These are phyloP conservation scores for Pedicia rivosa DNA, from an alignment of 2,888 invertebrate species.

Conservation along the genomic window DNA sequence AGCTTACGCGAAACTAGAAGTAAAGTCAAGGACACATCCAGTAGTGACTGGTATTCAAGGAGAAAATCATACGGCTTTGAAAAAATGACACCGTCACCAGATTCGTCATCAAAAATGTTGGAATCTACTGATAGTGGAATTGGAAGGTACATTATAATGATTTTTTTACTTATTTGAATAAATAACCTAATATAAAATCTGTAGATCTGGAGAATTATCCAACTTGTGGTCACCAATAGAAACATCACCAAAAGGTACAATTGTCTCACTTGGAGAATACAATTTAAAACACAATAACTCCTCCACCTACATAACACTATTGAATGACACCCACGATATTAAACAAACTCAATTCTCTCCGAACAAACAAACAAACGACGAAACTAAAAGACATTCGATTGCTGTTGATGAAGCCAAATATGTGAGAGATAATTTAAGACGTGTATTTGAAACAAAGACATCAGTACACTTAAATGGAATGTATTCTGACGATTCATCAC, in stretches of 20 bases:
- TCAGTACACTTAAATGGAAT: slow-evolving; percentile 26
- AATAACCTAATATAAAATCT: not conserved
- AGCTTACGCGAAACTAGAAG: slow-evolving; percentile 15
- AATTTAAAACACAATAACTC: slow-evolving; percentile 1
- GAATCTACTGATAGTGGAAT: slow-evolving; percentile 67
- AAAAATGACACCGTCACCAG: slow-evolving; percentile 31
- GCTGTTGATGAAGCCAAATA: slow-evolving; percentile 40
- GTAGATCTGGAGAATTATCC: slow-evolving; percentile 48
- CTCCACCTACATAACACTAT: slow-evolving; percentile 1
- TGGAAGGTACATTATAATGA: slow-evolving; percentile 27
- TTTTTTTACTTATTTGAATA: too few relatives aligned
- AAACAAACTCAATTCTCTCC: slow-evolving; percentile 9
- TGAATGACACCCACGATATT: not conserved
- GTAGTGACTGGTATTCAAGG: slow-evolving; percentile 50
- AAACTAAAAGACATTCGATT: slow-evolving; percentile 37
- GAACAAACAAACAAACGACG: slow-evolving; percentile 7
- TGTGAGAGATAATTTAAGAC: slow-evolving; percentile 24
- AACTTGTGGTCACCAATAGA: slow-evolving; percentile 25
- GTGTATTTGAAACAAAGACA: slow-evolving; percentile 18
- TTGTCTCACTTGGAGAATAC: slow-evolving; percentile 23
- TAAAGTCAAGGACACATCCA: slow-evolving; percentile 4
- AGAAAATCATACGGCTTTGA: slow-evolving; percentile 67
- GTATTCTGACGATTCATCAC: slow-evolving; percentile 11
- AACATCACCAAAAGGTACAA: slow-evolving; percentile 18
- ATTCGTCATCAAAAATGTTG: slow-evolving; percentile 35